Evolutionary conservation across 2,797 vertebrate species (phyloP).

Genomic region (Acrossocheilus wenchowensis): DNA sequence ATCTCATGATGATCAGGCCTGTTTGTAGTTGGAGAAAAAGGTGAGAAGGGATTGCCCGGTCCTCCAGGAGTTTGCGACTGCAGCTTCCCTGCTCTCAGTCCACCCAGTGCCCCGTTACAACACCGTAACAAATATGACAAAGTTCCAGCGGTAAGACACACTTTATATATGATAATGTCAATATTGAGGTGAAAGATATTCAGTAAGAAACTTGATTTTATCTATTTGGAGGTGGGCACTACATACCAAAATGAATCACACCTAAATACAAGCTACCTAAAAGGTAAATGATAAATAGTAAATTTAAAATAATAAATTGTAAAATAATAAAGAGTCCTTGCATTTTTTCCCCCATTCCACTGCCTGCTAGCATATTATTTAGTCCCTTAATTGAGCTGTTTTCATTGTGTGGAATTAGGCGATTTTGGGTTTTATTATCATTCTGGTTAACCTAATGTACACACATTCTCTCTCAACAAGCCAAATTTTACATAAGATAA

Average conservation of each 20-base stretch:
- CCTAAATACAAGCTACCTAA: not conserved
- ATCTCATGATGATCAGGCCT: conserved; percentile 77
- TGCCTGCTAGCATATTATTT: not conserved
- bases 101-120: conserved; percentile 79
- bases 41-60: conserved; percentile 88
- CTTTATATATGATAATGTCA: not conserved
- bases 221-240: not conserved
- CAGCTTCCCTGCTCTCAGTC: conserved; percentile 74
- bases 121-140: conserved; percentile 76
- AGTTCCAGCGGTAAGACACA: conserved; percentile 85
- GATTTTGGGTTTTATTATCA: not conserved
- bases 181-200: not conserved
- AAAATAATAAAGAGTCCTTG: too few relatives aligned
- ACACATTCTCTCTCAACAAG: not conserved
- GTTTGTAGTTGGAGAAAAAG: conserved; percentile 89
- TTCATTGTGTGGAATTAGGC: not conserved
- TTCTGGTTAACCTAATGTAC: not conserved
- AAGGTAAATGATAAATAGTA: not conserved
- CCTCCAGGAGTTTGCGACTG: conserved; percentile 89
- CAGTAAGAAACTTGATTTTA: not conserved
- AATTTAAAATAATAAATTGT: too few relatives aligned
- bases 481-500: not conserved
- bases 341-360: too few relatives aligned
- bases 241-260: not conserved
- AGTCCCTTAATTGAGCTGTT: not conserved